These are phyloP conservation scores for Trissolcus brochymenae DNA, from an alignment of 2,888 invertebrate species.

Conservation along the genomic window DNA sequence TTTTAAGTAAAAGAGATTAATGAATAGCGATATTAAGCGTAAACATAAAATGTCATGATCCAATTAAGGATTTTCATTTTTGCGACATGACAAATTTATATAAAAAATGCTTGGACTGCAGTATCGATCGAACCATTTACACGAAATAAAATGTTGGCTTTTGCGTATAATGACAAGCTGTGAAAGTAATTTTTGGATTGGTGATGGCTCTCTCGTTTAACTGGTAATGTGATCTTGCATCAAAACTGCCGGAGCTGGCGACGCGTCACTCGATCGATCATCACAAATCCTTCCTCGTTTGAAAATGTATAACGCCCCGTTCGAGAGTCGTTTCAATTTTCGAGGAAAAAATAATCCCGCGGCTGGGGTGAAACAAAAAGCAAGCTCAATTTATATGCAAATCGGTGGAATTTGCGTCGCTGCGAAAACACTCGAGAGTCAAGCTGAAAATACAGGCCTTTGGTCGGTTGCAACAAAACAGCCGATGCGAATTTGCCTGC, in stretches of 20 bases:
- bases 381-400: slow-evolving; percentile 43
- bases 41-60: too few species aligned
- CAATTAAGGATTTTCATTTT: too few species aligned
- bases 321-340: too few species aligned
- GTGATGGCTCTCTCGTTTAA: too few species aligned
- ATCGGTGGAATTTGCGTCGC: slow-evolving; percentile 30
- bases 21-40: too few species aligned
- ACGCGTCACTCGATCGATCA: slow-evolving; percentile 4
- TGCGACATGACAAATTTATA: too few species aligned
- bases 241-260: too few species aligned
- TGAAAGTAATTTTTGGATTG: too few species aligned
- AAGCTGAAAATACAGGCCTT: slow-evolving; percentile 28
- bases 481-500: slow-evolving; percentile 37
- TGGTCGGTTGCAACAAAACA: slow-evolving; percentile 29
- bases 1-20: too few species aligned
- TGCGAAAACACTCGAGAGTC: slow-evolving; percentile 27
- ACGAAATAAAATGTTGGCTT: slow-evolving; percentile 1
- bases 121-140: too few species aligned
- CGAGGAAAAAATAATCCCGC: slow-evolving; percentile 15
- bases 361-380: slow-evolving; percentile 19
- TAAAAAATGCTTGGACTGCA: too few species aligned
- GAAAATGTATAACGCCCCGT: slow-evolving; percentile 10
- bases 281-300: slow-evolving; percentile 23
- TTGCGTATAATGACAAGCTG: neutral
- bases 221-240: too few species aligned